Percentiles rank a stretch among this genome's conserved stretches.
phyloP scores from a whole-genome alignment of 1,140 invertebrate species.

The Coelopa frigida region DNA sequence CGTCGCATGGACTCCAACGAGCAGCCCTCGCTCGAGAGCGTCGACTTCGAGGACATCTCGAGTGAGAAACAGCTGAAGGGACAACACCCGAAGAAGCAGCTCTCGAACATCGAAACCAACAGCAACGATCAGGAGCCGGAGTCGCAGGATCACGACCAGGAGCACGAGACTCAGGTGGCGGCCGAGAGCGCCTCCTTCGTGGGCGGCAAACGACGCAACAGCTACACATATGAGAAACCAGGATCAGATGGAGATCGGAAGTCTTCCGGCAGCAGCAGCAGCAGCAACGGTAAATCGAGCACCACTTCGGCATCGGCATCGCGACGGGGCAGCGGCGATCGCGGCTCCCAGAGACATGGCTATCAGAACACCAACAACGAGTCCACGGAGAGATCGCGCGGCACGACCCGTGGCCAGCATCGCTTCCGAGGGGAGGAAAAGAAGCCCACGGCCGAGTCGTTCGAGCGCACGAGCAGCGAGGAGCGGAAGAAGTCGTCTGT shows the following conservation, averaged over 20 bases:
- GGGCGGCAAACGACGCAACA: conserved; percentile 47
- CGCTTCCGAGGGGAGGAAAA: conserved; percentile 24
- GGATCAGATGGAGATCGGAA: conserved; percentile 1
- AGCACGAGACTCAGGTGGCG: conserved; percentile 59
- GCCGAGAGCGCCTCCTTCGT: conserved; percentile 69
- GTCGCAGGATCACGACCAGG: too few species aligned
- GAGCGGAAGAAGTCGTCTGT: neutral
- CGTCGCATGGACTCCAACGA: conserved; percentile 41
- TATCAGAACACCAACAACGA: conserved; percentile 8
- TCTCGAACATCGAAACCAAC: conserved; percentile 33
- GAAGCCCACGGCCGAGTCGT: neutral
- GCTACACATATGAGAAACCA: conserved; percentile 22
- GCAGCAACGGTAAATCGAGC: too few species aligned
- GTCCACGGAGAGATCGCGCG: conserved; percentile 24
- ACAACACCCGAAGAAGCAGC: conserved; percentile 12
- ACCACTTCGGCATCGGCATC: too few species aligned
- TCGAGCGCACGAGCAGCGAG: neutral
- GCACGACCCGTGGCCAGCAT: conserved; percentile 33
- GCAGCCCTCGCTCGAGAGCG: conserved; percentile 29
- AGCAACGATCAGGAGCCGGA: conserved; percentile 50
- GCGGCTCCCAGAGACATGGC: conserved; percentile 8
- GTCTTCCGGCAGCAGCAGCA: too few species aligned
- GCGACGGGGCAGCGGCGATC: conserved; percentile 9
- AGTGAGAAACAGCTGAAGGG: conserved; percentile 35
- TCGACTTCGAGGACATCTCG: conserved; percentile 41